phyloP scores from a whole-genome alignment of 2,797 vertebrate genomes.

The Gymnopithys bicolor region DNA sequence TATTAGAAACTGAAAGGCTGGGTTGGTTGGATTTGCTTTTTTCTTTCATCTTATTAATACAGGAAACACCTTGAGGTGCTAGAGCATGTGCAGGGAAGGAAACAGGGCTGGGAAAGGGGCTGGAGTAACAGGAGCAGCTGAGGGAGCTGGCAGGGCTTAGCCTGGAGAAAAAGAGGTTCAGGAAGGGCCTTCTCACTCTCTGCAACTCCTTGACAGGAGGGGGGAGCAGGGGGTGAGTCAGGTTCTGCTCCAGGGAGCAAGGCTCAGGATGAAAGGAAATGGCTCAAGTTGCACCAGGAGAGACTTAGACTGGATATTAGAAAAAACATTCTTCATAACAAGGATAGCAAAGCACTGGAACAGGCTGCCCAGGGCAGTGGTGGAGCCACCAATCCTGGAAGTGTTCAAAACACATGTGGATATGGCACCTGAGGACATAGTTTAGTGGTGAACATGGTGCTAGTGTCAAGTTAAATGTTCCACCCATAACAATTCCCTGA shows the following conservation, averaged over 20 bases:
- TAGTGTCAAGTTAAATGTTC: rapidly evolving
- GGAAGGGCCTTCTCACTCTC: background rate
- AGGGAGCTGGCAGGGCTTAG: background rate
- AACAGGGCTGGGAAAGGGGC: rapidly evolving
- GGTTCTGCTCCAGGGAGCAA: background rate
- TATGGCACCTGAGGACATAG: background rate
- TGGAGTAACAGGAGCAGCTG: rapidly evolving
- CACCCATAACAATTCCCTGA: rapidly evolving
- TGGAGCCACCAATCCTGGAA: background rate
- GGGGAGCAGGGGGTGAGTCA: rapidly evolving
- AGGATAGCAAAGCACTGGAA: background rate
- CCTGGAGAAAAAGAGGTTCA: background rate
- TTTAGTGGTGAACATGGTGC: background rate
- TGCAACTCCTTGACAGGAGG: background rate
- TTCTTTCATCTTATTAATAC: background rate
- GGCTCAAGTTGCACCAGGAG: rapidly evolving
- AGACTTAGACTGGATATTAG: rapidly evolving
- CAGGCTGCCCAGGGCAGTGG: too few species aligned
- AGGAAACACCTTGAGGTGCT: background rate
- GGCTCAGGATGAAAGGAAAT: rapidly evolving
- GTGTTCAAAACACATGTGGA: background rate
- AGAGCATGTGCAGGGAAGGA: rapidly evolving
- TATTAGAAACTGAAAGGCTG: background rate
- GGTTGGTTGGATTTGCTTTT: background rate
- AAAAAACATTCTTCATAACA: background rate